Conservation (phyloP, 2,797 vertebrate genomes). For the Melanotaenia nigrans region DNA sequence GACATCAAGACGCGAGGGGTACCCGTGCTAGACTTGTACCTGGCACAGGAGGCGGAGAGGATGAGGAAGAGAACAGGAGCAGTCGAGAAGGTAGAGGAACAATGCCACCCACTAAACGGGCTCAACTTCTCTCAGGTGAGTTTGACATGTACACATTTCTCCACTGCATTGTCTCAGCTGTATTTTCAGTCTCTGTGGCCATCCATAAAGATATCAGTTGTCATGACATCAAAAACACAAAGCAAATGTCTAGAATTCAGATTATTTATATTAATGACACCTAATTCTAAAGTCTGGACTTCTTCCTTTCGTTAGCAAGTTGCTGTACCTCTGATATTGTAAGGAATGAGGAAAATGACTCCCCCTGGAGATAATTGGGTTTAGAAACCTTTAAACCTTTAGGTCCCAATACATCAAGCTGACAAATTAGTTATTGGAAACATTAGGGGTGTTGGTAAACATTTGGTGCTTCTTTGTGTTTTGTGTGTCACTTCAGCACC, state of each 20-base stretch:
- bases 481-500: no score
- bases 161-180: not conserved
- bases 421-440: no score
- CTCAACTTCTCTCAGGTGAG: conserved; percentile 93
- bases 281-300: not conserved
- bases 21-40: conserved; percentile 89
- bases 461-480: not conserved
- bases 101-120: conserved; percentile 90
- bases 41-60: conserved; percentile 91
- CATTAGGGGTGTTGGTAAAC: not conserved
- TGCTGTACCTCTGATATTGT: not conserved
- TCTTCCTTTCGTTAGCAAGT: no score
- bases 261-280: not conserved
- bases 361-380: not conserved
- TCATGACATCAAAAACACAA: no score
- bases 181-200: not conserved
- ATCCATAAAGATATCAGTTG: not conserved
- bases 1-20: conserved; percentile 89
- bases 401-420: no score
- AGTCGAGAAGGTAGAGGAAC: conserved; percentile 93
- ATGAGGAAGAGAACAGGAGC: conserved; percentile 89
- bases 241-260: no score
- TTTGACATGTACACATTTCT: conserved; percentile 24
- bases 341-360: not conserved
- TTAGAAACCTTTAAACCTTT: not conserved